Conservation (phyloP, 2,888 invertebrate species). For the Drosophila pseudotalamancana region DNA sequence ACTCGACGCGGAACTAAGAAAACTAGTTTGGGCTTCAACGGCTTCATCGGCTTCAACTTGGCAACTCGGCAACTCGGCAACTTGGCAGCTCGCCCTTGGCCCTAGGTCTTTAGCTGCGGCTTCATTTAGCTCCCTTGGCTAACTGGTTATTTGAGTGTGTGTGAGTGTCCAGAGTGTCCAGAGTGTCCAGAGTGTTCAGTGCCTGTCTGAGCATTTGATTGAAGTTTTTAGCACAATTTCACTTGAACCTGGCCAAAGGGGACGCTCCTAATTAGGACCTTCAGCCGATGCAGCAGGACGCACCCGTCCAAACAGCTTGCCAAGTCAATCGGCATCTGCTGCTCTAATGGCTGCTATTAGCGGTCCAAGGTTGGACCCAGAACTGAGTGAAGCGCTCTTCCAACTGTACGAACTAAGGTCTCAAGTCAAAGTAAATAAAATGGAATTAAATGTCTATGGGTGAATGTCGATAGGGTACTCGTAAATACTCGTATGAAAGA, state of each 20-base stretch:
- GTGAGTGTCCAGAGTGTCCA: not conserved
- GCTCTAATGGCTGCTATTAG: constrained; percentile 15
- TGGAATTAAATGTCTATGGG: not conserved
- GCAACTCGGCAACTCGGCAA: not conserved
- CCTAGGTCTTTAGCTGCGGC: constrained; percentile 4
- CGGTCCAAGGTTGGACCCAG: not conserved
- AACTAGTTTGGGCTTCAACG: constrained; percentile 73
- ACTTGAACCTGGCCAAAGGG: constrained; percentile 20
- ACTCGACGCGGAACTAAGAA: constrained; percentile 64
- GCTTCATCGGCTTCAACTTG: constrained; percentile 39
- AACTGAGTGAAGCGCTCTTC: too few species aligned
- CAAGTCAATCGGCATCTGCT: constrained; percentile 7
- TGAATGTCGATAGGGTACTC: too few species aligned
- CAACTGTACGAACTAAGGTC: not conserved
- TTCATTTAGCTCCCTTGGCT: constrained; percentile 3
- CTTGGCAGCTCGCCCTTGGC: constrained; percentile 16
- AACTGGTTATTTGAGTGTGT: constrained; percentile 60
- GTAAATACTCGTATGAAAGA: too few species aligned
- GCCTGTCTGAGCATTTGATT: constrained; percentile 59
- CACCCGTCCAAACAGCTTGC: not conserved
- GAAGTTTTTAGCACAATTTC: constrained; percentile 62
- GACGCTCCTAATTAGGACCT: constrained; percentile 25
- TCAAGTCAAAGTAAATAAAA: not conserved
- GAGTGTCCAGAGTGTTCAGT: not conserved
- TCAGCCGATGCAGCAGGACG: not conserved